phyloP scores from a whole-genome alignment of 2,888 invertebrate species.

The Pseudococcus longispinus region DNA sequence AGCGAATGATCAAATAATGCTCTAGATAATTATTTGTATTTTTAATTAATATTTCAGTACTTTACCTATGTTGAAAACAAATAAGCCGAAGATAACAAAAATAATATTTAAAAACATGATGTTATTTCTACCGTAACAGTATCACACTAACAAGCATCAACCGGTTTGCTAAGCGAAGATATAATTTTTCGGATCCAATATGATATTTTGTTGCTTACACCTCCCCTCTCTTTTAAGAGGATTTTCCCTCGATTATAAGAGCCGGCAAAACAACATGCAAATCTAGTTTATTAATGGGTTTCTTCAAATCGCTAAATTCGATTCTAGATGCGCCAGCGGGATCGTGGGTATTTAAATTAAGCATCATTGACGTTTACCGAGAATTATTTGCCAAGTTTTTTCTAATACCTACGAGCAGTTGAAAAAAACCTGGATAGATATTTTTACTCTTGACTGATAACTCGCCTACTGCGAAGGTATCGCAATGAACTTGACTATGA shows the following conservation, averaged over 20 bases:
- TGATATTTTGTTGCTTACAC: not conserved
- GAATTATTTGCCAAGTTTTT: not conserved
- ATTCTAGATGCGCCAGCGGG: not conserved
- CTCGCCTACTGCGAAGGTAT: not conserved
- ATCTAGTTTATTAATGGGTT: not conserved
- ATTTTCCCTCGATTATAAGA: not conserved
- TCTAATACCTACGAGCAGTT: not conserved
- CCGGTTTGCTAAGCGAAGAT: not conserved
- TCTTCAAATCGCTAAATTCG: not conserved
- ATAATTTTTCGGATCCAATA: not conserved
- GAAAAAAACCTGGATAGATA: not conserved
- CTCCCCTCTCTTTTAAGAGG: not conserved
- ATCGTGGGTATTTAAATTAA: not conserved
- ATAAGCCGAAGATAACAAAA: not conserved
- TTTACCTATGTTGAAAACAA: not conserved
- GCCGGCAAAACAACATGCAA: not conserved
- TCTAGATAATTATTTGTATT: not conserved
- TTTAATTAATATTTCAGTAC: not conserved
- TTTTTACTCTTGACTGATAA: not conserved
- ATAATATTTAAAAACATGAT: not conserved
- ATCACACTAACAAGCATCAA: slow-evolving; percentile 5
- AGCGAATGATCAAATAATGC: not conserved
- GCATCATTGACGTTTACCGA: not conserved
- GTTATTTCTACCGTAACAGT: not conserved
- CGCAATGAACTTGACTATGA: not conserved